Evolutionary conservation across 2,888 invertebrate species (phyloP).

Genomic region (Lymantria dispar): DNA sequence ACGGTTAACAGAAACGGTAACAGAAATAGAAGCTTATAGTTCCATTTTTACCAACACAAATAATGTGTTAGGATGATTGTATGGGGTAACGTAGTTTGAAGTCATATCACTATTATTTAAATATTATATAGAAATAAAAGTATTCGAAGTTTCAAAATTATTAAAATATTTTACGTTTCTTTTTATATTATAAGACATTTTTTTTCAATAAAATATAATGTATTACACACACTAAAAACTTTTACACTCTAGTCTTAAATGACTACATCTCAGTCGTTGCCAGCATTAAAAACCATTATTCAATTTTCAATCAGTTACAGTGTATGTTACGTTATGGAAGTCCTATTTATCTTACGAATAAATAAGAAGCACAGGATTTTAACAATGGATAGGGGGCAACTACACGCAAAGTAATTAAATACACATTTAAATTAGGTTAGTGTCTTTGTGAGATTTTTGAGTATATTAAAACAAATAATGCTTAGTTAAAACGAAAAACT

Average conservation of each 20-base stretch:
- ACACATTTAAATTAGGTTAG: constrained; percentile 18
- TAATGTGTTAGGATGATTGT: no score
- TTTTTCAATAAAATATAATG: constrained; percentile 1
- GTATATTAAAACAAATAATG: not conserved
- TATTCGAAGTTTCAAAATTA: no score
- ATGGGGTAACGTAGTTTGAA: no score
- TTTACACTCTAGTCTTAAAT: constrained; percentile 16
- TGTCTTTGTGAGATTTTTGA: constrained; percentile 23
- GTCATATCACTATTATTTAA: no score
- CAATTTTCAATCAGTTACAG: constrained; percentile 35
- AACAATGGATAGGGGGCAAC: constrained; percentile 47
- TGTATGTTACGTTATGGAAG: constrained; percentile 41
- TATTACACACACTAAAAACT: constrained; percentile 11
- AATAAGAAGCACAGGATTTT: constrained; percentile 41
- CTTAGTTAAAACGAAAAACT: no score
- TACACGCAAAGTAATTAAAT: constrained; percentile 35
- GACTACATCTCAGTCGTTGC: constrained; percentile 40
- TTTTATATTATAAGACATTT: not conserved
- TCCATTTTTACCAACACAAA: no score
- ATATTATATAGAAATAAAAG: no score
- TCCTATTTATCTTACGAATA: constrained; percentile 35
- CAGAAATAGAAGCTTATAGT: no score
- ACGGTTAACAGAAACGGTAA: no score
- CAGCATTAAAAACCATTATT: constrained; percentile 33
- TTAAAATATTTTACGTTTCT: no score